phyloP scores from a whole-genome alignment of 2,113 vertebrate genomes.

The Plecotus auritus region DNA sequence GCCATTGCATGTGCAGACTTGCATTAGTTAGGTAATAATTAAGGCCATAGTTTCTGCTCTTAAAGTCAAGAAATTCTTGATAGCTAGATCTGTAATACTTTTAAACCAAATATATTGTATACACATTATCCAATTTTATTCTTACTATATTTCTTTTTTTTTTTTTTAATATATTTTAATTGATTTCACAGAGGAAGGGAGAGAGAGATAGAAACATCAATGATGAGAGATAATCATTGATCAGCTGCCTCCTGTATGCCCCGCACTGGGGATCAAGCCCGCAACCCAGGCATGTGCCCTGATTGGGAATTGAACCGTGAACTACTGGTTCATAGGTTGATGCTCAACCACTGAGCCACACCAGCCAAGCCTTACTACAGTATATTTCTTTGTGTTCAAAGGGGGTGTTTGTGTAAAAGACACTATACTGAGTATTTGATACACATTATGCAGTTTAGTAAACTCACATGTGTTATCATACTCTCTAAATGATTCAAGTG shows the following conservation, averaged over 20 bases:
- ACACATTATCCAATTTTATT: not conserved
- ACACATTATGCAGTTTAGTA: not conserved
- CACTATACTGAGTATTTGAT: not conserved
- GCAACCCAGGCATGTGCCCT: no score
- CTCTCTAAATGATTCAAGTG: not conserved
- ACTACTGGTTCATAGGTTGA: no score
- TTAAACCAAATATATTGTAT: not conserved
- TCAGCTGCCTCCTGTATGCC: no score
- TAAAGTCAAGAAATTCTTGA: not conserved
- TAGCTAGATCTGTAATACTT: not conserved
- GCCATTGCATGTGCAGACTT: not conserved
- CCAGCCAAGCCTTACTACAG: no score
- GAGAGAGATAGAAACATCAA: no score
- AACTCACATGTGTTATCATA: not conserved
- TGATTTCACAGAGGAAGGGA: no score
- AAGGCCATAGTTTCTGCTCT: not conserved
- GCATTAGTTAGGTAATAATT: not conserved
- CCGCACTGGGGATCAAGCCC: no score
- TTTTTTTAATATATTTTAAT: no score
- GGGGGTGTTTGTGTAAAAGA: not conserved
- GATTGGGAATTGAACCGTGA: no score
- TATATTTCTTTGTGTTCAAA: not conserved
- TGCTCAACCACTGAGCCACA: no score
- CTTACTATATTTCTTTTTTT: not conserved
- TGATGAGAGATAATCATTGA: no score